Evolutionary conservation across 2,797 vertebrate genomes (phyloP).

Genomic region (Scolopax bukidnonensis): DNA sequence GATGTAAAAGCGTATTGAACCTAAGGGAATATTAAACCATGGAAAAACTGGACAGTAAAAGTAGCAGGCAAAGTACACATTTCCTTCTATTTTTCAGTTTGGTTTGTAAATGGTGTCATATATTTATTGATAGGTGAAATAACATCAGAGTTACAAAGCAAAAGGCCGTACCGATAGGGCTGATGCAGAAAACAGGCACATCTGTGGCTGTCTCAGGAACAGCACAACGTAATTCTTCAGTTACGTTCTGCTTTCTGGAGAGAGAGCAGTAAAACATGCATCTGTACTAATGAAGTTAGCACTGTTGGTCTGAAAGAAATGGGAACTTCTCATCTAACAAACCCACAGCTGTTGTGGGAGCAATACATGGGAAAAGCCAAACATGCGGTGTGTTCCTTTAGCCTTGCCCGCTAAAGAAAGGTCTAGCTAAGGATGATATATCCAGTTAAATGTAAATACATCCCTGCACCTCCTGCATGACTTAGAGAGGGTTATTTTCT

Average conservation of each 20-base stretch:
- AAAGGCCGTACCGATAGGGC: background rate
- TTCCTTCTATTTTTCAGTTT: background rate
- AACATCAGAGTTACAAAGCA: background rate
- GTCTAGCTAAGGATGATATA: background rate
- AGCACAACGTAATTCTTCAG: background rate
- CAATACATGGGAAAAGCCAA: background rate
- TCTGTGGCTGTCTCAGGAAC: background rate
- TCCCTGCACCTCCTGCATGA: background rate
- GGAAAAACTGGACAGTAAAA: background rate
- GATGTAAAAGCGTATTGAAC: background rate
- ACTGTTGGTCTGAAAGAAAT: background rate
- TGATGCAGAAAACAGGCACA: background rate
- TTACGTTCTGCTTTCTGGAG: background rate
- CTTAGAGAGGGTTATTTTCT: background rate
- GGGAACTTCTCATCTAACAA: background rate
- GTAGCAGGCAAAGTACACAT: background rate
- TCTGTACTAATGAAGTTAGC: background rate
- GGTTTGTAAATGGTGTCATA: background rate
- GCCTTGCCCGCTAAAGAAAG: background rate
- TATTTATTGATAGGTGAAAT: background rate
- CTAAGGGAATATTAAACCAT: background rate
- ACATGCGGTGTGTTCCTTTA: accelerated
- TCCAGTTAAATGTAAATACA: background rate
- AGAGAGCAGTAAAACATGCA: background rate
- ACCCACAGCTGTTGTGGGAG: background rate